Evolutionary conservation across 2,797 vertebrate genomes (phyloP).

Genomic region (Poecilia gillii): DNA sequence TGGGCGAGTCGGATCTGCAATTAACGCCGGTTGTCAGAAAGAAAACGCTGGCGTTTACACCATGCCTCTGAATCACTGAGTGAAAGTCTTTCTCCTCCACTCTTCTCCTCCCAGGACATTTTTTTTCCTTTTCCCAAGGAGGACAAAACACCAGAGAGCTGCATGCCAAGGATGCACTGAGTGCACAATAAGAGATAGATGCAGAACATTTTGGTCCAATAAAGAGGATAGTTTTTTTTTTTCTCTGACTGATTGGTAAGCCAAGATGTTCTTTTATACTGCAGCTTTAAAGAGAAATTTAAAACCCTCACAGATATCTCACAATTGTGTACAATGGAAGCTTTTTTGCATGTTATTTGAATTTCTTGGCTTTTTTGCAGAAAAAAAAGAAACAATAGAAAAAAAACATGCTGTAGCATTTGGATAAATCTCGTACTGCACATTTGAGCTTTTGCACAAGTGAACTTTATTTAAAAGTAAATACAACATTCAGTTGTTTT

Average conservation of each 20-base stretch:
- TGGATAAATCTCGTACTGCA: slow-evolving; percentile 4
- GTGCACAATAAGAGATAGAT: slow-evolving; percentile 67
- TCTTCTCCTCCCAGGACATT: slow-evolving; percentile 79
- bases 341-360: slow-evolving; percentile 9
- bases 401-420: slow-evolving; percentile 5
- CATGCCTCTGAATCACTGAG: slow-evolving; percentile 83
- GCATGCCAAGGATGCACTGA: slow-evolving; percentile 73
- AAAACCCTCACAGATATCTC: slow-evolving; percentile 32
- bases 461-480: slow-evolving; percentile 26
- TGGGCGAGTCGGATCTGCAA: slow-evolving; percentile 86
- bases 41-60: slow-evolving; percentile 85
- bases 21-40: slow-evolving; percentile 85
- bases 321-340: neutral
- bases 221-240: slow-evolving; percentile 67
- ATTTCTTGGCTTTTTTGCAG: slow-evolving; percentile 2
- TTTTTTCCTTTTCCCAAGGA: slow-evolving; percentile 71
- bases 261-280: slow-evolving; percentile 53
- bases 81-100: slow-evolving; percentile 78
- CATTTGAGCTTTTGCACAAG: slow-evolving; percentile 11
- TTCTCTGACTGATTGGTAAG: slow-evolving; percentile 77
- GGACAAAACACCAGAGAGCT: slow-evolving; percentile 78
- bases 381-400: neutral
- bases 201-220: slow-evolving; percentile 74
- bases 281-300: slow-evolving; percentile 35
- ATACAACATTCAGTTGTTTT: slow-evolving; percentile 25